Conservation (phyloP, 1,140 invertebrate genomes). For the Harlomillsia oculata region DNA sequence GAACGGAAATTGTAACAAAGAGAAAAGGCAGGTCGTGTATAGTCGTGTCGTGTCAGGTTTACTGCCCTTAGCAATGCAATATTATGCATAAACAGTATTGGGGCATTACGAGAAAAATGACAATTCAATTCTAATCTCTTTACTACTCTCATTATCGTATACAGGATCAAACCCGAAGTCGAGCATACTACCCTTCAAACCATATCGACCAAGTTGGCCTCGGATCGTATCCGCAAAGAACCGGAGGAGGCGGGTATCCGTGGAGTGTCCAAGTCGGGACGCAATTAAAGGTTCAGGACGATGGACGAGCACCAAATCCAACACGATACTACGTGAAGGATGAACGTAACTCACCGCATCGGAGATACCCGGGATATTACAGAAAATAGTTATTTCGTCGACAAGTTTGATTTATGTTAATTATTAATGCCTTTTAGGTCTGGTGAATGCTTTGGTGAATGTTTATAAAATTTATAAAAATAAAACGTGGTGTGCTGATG, state of each 20-base stretch:
- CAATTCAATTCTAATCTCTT: neutral
- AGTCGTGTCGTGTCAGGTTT: neutral
- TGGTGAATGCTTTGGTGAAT: no score
- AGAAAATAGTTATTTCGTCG: constrained; percentile 14
- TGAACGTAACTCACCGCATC: constrained; percentile 9
- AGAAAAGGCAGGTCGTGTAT: neutral
- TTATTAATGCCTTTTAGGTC: no score
- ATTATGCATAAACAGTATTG: constrained; percentile 1
- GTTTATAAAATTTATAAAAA: no score
- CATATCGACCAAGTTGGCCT: neutral
- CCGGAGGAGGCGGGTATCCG: constrained; percentile 1
- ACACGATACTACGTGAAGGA: constrained; percentile 35
- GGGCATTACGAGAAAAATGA: neutral
- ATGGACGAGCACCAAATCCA: constrained; percentile 35
- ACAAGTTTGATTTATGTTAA: no score
- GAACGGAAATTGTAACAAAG: no score
- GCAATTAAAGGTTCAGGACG: constrained; percentile 44
- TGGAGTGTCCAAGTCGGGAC: constrained; percentile 42
- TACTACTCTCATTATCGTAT: neutral
- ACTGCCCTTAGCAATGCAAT: neutral
- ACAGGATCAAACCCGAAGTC: neutral
- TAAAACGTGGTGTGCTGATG: no score
- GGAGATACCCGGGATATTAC: constrained; percentile 21
- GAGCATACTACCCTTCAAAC: no score
- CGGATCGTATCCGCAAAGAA: neutral